Conservation (phyloP, 2,113 vertebrate species). For the Osmerus mordax region DNA sequence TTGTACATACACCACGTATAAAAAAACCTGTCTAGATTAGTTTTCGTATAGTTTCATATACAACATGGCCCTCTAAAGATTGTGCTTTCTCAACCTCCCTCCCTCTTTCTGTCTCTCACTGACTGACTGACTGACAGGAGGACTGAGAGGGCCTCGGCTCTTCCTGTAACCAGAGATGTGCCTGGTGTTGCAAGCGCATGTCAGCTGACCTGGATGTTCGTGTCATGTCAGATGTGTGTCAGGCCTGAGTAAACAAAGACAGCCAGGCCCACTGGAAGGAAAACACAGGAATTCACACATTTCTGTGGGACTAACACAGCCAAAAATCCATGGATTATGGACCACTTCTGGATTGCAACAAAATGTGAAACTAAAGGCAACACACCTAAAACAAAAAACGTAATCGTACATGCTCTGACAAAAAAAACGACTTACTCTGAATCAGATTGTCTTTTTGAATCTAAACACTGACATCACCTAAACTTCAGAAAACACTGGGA, state of each 20-base stretch:
- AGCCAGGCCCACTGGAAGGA: conserved; percentile 36
- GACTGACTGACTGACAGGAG: too few relatives aligned
- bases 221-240: conserved; percentile 58
- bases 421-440: background rate
- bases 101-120: too few relatives aligned
- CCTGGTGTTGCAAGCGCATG: conserved; percentile 62
- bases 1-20: too few relatives aligned
- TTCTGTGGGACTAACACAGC: conserved; percentile 21
- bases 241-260: conserved; percentile 53
- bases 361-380: too few relatives aligned
- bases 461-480: background rate
- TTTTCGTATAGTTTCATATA: too few relatives aligned
- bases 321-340: too few relatives aligned
- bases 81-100: background rate
- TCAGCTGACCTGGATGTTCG: conserved; percentile 56
- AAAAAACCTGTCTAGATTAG: too few relatives aligned
- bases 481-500: background rate
- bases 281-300: conserved; percentile 7
- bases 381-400: too few relatives aligned
- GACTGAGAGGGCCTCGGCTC: conserved; percentile 44
- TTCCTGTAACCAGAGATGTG: conserved; percentile 55
- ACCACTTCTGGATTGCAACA: too few relatives aligned
- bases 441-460: background rate
- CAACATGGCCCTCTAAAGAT: background rate
- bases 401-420: too few relatives aligned